Percentiles rank a stretch among this genome's conserved stretches.
phyloP scores from a whole-genome alignment of 1,140 invertebrate species.

The Drosophila eugracilis region DNA sequence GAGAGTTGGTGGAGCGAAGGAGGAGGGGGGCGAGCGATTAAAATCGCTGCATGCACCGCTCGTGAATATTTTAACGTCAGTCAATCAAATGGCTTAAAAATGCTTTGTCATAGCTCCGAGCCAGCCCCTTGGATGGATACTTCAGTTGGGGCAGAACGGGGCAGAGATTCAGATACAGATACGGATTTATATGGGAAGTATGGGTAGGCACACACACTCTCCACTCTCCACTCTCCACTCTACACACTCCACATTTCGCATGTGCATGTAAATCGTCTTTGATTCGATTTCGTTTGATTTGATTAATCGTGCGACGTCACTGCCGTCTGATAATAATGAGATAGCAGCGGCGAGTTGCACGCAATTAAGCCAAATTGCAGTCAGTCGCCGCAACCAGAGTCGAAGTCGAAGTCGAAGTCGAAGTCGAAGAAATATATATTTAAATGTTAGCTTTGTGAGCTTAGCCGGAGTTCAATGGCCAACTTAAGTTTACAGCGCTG shows the following conservation, averaged over 20 bases:
- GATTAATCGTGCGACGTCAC: constrained; percentile 75
- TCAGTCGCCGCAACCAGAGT: constrained; percentile 9
- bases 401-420: too few species aligned
- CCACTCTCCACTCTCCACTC: too few species aligned
- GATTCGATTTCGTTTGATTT: constrained; percentile 82
- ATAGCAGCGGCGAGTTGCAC: constrained; percentile 63
- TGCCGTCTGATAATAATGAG: constrained; percentile 75
- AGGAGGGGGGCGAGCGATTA: constrained; percentile 73
- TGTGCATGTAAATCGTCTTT: constrained; percentile 79
- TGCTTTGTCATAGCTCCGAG: constrained; percentile 74
- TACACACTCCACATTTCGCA: constrained; percentile 43
- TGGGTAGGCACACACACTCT: constrained; percentile 18
- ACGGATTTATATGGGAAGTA: constrained; percentile 5
- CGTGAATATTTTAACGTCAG: constrained; percentile 83
- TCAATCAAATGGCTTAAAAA: constrained; percentile 83
- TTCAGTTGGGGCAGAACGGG: constrained; percentile 10
- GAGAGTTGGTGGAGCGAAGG: too few species aligned
- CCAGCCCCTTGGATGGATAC: constrained; percentile 3
- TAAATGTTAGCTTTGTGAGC: constrained; percentile 12
- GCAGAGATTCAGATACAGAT: constrained; percentile 29
- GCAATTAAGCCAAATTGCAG: constrained; percentile 69
- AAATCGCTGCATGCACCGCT: constrained; percentile 71
- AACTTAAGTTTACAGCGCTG: constrained; percentile 72
- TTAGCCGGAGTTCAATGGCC: constrained; percentile 51
- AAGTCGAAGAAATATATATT: constrained; percentile 33